A percentile compares a stretch with the other conserved stretches of the same genome.
phyloP scores from a whole-genome alignment of 2,113 vertebrate species.

The Rhagologus leucostigma region DNA sequence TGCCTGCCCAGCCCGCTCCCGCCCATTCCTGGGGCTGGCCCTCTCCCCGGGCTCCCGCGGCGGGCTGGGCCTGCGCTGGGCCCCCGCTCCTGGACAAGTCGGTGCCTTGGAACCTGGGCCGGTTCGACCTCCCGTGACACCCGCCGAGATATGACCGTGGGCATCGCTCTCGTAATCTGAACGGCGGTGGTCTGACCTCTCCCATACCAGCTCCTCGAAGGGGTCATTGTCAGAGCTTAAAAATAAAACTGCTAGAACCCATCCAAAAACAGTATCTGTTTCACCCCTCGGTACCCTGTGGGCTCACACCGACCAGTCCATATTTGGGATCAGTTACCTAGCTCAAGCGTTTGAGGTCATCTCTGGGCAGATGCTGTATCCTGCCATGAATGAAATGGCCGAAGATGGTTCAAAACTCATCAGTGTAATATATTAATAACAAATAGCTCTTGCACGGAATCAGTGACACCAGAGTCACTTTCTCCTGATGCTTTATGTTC shows the following conservation, averaged over 20 bases:
- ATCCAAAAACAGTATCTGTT: fast-evolving
- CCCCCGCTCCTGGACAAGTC: neutral
- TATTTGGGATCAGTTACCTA: fast-evolving
- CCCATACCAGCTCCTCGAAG: fast-evolving
- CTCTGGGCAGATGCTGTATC: too few species aligned
- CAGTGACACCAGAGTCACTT: neutral
- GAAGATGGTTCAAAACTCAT: neutral
- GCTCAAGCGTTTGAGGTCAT: neutral
- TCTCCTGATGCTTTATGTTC: neutral
- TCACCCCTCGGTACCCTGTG: fast-evolving
- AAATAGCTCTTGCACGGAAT: neutral
- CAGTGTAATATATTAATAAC: neutral
- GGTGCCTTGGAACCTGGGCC: neutral
- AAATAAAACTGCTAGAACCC: neutral
- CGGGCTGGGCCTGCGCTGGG: neutral
- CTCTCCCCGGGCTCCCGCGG: fast-evolving
- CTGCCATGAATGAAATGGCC: neutral
- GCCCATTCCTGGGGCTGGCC: neutral
- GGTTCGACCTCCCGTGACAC: fast-evolving
- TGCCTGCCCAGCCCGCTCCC: too few species aligned
- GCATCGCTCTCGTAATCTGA: fast-evolving
- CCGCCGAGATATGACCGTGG: fast-evolving
- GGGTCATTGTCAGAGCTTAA: fast-evolving
- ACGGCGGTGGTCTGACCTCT: fast-evolving
- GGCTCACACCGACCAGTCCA: fast-evolving